Evolutionary conservation across 1,140 invertebrate species (phyloP).

Genomic region (Vanessa tameamea): DNA sequence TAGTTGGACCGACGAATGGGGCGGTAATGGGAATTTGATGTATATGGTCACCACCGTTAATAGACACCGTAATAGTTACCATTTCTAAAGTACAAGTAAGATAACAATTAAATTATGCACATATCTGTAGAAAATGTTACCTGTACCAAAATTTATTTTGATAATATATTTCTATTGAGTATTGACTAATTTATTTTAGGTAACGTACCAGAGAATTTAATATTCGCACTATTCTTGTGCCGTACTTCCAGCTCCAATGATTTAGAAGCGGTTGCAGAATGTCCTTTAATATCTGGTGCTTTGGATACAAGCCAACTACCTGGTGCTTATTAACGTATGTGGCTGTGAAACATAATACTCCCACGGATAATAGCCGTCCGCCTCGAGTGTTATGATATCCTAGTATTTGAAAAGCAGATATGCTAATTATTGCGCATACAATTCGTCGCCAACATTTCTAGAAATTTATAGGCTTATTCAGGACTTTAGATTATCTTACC

Average conservation of each 20-base stretch:
- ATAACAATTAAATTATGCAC: too few species aligned
- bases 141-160: background rate
- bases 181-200: background rate
- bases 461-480: background rate
- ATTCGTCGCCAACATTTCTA: background rate
- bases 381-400: slow-evolving; percentile 13
- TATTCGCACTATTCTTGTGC: slow-evolving; percentile 33
- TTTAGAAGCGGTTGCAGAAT: slow-evolving; percentile 50
- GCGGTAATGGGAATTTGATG: too few species aligned
- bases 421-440: background rate
- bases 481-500: too few species aligned
- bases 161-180: background rate
- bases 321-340: slow-evolving; percentile 55
- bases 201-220: slow-evolving; percentile 32
- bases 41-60: too few species aligned
- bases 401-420: background rate
- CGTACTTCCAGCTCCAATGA: slow-evolving; percentile 34
- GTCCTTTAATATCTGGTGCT: slow-evolving; percentile 51
- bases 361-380: background rate
- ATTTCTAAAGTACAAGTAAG: too few species aligned
- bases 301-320: slow-evolving; percentile 51
- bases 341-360: slow-evolving; percentile 36
- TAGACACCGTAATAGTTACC: too few species aligned
- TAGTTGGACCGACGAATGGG: too few species aligned
- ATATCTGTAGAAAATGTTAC: background rate